Conservation (phyloP, 2,113 vertebrate genomes). For the Cyphomyrus plagiostoma region DNA sequence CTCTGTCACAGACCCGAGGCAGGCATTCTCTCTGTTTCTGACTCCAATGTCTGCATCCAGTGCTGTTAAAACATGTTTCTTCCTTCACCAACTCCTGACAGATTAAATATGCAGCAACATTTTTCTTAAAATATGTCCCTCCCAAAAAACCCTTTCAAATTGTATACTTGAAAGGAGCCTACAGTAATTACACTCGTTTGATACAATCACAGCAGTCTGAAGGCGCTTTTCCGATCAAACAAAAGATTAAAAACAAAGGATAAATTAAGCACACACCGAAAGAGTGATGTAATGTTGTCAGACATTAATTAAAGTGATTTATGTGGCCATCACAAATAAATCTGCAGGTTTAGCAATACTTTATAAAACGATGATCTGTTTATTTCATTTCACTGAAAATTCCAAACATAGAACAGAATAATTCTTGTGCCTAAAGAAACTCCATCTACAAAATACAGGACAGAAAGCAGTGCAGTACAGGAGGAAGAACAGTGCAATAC, state of each 20-base stretch:
- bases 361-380: not conserved
- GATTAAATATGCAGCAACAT: slow-evolving; percentile 26
- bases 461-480: not conserved
- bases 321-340: not conserved
- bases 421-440: not conserved
- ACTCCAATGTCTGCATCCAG: slow-evolving; percentile 32
- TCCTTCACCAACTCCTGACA: slow-evolving; percentile 35
- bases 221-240: slow-evolving; percentile 22
- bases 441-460: not conserved
- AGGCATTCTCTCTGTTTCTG: slow-evolving; percentile 23
- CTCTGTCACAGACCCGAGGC: not conserved
- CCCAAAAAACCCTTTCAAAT: slow-evolving; percentile 16
- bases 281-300: not conserved
- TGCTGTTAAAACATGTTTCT: slow-evolving; percentile 38
- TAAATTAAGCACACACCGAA: slow-evolving; percentile 16
- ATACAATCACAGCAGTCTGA: slow-evolving; percentile 20
- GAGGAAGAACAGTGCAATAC: not conserved
- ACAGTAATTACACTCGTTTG: slow-evolving; percentile 25
- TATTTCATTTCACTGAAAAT: not conserved
- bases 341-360: not conserved
- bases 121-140: slow-evolving; percentile 31
- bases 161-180: slow-evolving; percentile 28
- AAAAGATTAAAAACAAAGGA: slow-evolving; percentile 25
- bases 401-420: not conserved
- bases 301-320: slow-evolving; percentile 24